phyloP scores from a whole-genome alignment of 2,888 invertebrate genomes.

The Salpingus planirostris region DNA sequence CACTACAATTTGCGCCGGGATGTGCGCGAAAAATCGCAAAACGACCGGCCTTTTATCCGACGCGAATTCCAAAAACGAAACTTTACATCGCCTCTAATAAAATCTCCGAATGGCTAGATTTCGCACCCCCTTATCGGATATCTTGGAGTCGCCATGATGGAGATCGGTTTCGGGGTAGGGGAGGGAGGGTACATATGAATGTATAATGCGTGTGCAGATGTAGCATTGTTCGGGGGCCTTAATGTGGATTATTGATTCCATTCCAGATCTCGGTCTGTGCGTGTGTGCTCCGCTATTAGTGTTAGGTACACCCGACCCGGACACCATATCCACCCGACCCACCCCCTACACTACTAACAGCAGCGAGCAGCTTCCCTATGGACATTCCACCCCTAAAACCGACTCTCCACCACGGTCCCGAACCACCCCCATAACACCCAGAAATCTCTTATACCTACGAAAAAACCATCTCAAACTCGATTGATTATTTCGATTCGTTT shows the following conservation, averaged over 20 bases:
- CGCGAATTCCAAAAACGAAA: too few relatives aligned
- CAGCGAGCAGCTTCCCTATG: conserved; percentile 14
- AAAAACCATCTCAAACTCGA: too few relatives aligned
- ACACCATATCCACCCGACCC: conserved; percentile 9
- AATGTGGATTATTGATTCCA: conserved; percentile 30
- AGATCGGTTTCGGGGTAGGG: neutral
- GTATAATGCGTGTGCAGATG: conserved; percentile 36
- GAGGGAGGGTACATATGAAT: conserved; percentile 29
- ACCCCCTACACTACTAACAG: conserved; percentile 5
- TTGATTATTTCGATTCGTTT: too few relatives aligned
- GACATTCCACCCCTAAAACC: conserved; percentile 9
- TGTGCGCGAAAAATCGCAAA: too few relatives aligned
- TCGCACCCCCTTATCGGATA: too few relatives aligned
- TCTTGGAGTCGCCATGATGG: conserved; percentile 10
- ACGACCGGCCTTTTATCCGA: too few relatives aligned
- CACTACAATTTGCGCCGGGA: conserved; percentile 39
- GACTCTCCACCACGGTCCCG: conserved; percentile 12
- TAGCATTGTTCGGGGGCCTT: conserved; percentile 30
- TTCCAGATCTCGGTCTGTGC: conserved; percentile 24
- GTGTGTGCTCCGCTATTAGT: conserved; percentile 21
- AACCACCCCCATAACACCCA: too few relatives aligned
- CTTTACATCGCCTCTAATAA: too few relatives aligned
- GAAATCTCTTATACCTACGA: too few relatives aligned
- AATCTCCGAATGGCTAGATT: too few relatives aligned
- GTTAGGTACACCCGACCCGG: conserved; percentile 9